Conservation (phyloP, 1,140 invertebrate genomes). For the Sycobia sp. region DNA sequence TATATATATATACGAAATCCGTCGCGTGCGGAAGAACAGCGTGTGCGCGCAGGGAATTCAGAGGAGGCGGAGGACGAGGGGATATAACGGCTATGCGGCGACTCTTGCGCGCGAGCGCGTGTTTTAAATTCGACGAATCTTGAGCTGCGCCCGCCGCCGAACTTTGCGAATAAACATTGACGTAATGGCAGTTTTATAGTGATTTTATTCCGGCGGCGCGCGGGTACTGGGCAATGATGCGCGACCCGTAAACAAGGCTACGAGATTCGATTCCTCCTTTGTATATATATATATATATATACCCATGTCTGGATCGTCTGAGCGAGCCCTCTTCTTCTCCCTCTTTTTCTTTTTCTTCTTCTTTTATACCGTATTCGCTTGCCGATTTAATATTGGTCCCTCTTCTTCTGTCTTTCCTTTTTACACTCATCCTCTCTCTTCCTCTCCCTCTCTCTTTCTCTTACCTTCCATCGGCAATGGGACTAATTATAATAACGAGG, state of each 20-base stretch:
- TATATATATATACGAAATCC: no score
- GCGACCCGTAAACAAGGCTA: constrained; percentile 50
- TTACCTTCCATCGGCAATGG: background rate
- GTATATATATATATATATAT: no score
- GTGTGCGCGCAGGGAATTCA: background rate
- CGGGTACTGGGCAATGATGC: constrained; percentile 47
- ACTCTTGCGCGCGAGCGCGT: constrained; percentile 27
- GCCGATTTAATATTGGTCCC: no score
- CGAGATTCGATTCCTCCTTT: constrained; percentile 24
- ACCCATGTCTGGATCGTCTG: background rate
- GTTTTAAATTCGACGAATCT: background rate
- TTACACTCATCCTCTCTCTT: background rate
- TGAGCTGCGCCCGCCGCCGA: no score
- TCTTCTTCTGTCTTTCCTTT: constrained; percentile 27
- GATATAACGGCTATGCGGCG: background rate
- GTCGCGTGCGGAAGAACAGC: constrained; percentile 23
- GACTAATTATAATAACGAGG: background rate
- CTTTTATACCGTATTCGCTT: no score
- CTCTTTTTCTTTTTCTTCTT: constrained; percentile 2
- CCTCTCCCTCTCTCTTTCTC: background rate
- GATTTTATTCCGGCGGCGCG: constrained; percentile 48
- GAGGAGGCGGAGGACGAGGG: background rate
- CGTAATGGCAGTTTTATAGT: constrained; percentile 52
- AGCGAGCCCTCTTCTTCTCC: constrained; percentile 28
- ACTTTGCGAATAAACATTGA: constrained; percentile 50